phyloP scores from a whole-genome alignment of 1,140 invertebrate species.

The Cydia amplana region DNA sequence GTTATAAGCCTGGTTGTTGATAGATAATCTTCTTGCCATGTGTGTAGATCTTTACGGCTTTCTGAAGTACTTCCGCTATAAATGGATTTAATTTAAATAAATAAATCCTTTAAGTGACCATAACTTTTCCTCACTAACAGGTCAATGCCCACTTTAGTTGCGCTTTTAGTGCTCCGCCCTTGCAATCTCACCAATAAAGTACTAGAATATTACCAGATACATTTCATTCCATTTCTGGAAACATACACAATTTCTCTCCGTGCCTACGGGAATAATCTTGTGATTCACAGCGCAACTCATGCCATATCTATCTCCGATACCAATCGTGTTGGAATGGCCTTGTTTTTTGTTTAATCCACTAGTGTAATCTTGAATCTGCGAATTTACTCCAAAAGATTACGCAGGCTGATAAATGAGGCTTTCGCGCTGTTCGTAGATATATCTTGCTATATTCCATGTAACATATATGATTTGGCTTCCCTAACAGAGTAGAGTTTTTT shows the following conservation, averaged over 20 bases:
- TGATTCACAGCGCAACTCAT: constrained; percentile 67
- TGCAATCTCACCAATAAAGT: constrained; percentile 51
- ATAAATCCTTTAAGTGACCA: not conserved
- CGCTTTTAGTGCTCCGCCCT: constrained; percentile 31
- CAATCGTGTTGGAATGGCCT: constrained; percentile 35
- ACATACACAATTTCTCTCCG: constrained; percentile 51
- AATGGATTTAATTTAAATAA: constrained; percentile 14
- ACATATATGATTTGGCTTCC: not conserved
- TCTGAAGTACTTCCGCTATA: not conserved
- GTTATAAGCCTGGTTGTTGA: too few relatives aligned
- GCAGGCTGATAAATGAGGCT: not conserved
- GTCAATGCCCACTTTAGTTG: not conserved
- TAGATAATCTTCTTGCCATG: too few relatives aligned
- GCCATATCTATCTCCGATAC: constrained; percentile 56
- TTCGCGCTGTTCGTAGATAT: not conserved
- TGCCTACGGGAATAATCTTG: constrained; percentile 56
- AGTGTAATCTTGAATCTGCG: constrained; percentile 40
- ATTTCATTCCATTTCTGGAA: constrained; percentile 62
- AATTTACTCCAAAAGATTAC: constrained; percentile 4
- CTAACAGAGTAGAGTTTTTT: not conserved
- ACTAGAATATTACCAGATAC: constrained; percentile 50
- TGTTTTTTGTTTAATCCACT: constrained; percentile 29
- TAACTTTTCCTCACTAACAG: not conserved
- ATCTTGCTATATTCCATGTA: not conserved
- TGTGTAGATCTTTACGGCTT: too few relatives aligned